phyloP scores from a whole-genome alignment of 2,113 vertebrate genomes.

The Herpailurus yagouaroundi region DNA sequence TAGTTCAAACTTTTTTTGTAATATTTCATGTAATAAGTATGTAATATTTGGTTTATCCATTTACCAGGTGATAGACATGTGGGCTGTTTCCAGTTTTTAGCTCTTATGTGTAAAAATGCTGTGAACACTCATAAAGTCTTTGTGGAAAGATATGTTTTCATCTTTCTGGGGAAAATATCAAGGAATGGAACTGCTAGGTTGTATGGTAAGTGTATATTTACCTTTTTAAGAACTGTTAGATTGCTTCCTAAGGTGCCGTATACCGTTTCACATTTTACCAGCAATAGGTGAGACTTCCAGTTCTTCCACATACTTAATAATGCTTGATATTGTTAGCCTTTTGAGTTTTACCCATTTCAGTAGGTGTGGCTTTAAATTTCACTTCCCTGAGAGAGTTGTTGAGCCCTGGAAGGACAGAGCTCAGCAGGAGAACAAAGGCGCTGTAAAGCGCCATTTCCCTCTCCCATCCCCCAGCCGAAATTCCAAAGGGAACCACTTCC shows the following conservation, averaged over 20 bases:
- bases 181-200: background rate
- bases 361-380: background rate
- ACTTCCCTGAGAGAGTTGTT: background rate
- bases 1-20: background rate
- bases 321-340: background rate
- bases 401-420: too few species aligned
- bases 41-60: background rate
- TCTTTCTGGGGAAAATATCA: background rate
- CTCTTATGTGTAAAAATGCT: background rate
- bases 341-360: background rate
- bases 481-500: too few species aligned
- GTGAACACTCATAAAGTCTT: background rate
- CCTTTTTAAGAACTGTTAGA: background rate
- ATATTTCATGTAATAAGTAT: background rate
- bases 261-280: background rate
- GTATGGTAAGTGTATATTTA: background rate
- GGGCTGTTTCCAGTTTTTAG: background rate
- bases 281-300: background rate
- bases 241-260: background rate
- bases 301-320: background rate
- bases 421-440: too few species aligned
- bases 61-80: background rate
- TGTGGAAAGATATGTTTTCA: background rate
- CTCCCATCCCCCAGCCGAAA: too few species aligned
- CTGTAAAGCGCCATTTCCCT: too few species aligned